These are phyloP conservation scores for Tamandua tetradactyla DNA, from an alignment of 2,797 vertebrate genomes.

Conservation along the genomic window DNA sequence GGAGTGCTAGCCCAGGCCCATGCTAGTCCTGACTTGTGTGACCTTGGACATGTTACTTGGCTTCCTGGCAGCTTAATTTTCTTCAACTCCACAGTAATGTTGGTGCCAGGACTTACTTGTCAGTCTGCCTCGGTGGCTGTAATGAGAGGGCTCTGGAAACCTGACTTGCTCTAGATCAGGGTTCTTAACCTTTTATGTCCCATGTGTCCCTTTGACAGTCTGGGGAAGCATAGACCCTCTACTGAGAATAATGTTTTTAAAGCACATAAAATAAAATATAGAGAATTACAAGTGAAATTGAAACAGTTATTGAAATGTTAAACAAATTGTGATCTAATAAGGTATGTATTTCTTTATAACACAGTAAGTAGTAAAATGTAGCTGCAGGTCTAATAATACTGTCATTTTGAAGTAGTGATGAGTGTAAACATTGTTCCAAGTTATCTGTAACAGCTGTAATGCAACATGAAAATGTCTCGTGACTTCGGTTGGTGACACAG, in stretches of 20 bases:
- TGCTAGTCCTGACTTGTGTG: not conserved
- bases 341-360: conserved; percentile 4
- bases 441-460: not conserved
- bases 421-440: not conserved
- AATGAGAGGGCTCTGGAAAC: not conserved
- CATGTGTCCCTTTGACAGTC: not conserved
- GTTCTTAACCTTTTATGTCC: not conserved
- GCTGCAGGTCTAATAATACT: not conserved
- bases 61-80: conserved; percentile 27
- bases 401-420: not conserved
- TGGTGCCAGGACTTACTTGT: not conserved
- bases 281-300: conserved; percentile 10
- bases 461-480: not conserved
- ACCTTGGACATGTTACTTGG: not conserved
- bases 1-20: not conserved
- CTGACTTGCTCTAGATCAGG: not conserved
- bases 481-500: not conserved
- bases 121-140: not conserved
- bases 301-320: conserved; percentile 40
- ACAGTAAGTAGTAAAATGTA: conserved; percentile 23
- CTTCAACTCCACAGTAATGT: not conserved
- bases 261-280: not conserved
- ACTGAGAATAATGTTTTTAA: conserved; percentile 4
- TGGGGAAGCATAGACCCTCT: not conserved
- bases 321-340: not conserved